Percentiles rank a stretch among this genome's conserved stretches.
Evolutionary conservation across 2,113 vertebrate genomes (phyloP).

Genomic region (Potamarius usumacintae): DNA sequence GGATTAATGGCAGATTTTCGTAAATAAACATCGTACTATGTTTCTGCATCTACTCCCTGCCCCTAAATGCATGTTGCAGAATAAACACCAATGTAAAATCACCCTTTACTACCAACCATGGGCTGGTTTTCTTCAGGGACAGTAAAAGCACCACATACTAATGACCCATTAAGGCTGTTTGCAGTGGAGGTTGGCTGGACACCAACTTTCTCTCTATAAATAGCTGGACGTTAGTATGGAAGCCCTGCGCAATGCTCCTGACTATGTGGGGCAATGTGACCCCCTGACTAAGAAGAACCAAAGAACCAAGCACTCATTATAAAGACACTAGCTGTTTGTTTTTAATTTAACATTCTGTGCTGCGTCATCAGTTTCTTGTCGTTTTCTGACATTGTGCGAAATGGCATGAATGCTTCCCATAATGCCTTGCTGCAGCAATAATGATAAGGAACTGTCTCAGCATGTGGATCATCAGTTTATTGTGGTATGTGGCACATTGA

Average conservation of each 20-base stretch:
- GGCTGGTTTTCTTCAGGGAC: neutral
- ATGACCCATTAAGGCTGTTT: neutral
- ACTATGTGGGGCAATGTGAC: constrained; percentile 4
- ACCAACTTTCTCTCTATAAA: constrained; percentile 51
- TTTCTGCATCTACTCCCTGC: neutral
- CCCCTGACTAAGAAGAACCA: constrained; percentile 18
- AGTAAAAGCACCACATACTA: neutral
- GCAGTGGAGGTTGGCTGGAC: neutral
- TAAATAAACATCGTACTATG: neutral
- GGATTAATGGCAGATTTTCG: neutral
- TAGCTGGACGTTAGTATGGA: constrained; percentile 30
- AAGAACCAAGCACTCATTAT: neutral
- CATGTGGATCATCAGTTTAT: constrained; percentile 20
- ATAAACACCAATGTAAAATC: neutral
- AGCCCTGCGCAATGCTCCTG: constrained; percentile 17
- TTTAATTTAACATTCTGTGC: neutral
- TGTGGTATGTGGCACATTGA: constrained; percentile 4
- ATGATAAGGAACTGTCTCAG: constrained; percentile 24
- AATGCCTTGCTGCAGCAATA: constrained; percentile 17
- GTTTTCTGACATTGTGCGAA: neutral
- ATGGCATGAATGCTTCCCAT: constrained; percentile 8
- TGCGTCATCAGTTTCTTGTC: neutral
- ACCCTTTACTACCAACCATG: neutral
- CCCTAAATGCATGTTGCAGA: neutral
- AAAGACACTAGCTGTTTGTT: constrained; percentile 8